phyloP scores from a whole-genome alignment of 2,113 vertebrate species.

The Vireo altiloquus region DNA sequence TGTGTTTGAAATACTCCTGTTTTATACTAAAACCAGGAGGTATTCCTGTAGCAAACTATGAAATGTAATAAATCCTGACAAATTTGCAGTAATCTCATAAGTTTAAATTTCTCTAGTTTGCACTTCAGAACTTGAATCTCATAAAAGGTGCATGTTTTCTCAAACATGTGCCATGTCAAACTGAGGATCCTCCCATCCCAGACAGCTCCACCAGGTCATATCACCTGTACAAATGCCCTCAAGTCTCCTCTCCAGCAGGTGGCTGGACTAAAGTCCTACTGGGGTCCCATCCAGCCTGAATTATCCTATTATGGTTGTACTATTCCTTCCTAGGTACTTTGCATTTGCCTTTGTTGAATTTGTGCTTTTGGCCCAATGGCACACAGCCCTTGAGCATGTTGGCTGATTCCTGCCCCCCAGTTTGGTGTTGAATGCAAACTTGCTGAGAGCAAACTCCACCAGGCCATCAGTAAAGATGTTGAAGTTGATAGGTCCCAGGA shows the following conservation, averaged over 20 bases:
- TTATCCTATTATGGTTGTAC: background rate
- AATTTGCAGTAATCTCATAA: background rate
- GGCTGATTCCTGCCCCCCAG: background rate
- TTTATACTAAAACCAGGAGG: background rate
- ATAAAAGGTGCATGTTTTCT: background rate
- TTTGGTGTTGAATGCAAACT: background rate
- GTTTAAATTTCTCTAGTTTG: background rate
- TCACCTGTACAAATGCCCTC: background rate
- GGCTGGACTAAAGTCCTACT: background rate
- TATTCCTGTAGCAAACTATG: background rate
- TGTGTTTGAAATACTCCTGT: background rate
- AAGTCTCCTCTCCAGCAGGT: background rate
- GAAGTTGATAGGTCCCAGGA: background rate
- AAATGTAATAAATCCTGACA: background rate
- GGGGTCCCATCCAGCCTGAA: background rate
- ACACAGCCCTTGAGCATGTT: fast-evolving
- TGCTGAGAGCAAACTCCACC: background rate
- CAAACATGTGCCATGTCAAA: background rate
- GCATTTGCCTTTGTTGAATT: background rate
- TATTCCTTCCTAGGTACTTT: background rate
- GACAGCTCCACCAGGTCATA: background rate
- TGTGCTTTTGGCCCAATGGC: background rate
- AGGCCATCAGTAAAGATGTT: background rate
- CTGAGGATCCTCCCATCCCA: background rate
- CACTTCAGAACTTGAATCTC: background rate